Conservation (phyloP, 2,888 invertebrate species). For the Furcula furcula region DNA sequence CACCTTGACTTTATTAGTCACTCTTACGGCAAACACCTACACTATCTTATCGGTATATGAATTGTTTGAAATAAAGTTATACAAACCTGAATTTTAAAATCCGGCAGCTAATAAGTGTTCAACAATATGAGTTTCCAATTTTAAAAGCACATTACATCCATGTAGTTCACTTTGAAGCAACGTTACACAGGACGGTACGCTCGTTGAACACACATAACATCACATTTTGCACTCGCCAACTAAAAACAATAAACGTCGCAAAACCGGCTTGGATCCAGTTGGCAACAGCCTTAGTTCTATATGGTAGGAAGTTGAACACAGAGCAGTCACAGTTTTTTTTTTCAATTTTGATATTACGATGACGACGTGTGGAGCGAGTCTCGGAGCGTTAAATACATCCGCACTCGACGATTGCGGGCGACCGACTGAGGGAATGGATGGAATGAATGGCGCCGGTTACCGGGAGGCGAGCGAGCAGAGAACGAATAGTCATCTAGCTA, state of each 20-base stretch:
- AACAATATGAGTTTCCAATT: slow-evolving; percentile 60
- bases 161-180: slow-evolving; percentile 69
- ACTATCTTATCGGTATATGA: slow-evolving; percentile 29
- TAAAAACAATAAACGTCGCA: slow-evolving; percentile 54
- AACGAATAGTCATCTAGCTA: slow-evolving; percentile 50
- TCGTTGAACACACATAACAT: slow-evolving; percentile 72
- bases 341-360: slow-evolving; percentile 56
- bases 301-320: slow-evolving; percentile 46
- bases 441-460: too few relatives aligned
- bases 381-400: slow-evolving; percentile 32
- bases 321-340: slow-evolving; percentile 56
- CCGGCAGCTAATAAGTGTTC: slow-evolving; percentile 35
- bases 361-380: slow-evolving; percentile 51
- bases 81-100: slow-evolving; percentile 52
- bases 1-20: slow-evolving; percentile 44
- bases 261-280: slow-evolving; percentile 57
- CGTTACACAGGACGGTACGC: slow-evolving; percentile 71
- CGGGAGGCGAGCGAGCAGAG: slow-evolving; percentile 48
- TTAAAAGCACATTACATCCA: slow-evolving; percentile 70
- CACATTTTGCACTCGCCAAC: slow-evolving; percentile 76
- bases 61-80: slow-evolving; percentile 14
- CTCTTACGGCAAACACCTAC: slow-evolving; percentile 27
- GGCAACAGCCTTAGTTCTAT: slow-evolving; percentile 33
- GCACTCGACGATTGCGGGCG: slow-evolving; percentile 49
- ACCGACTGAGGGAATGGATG: slow-evolving; percentile 64